Base-by-base conservation (phyloP, 37 sponge, comb jelly and placozoan genomes). In the Agelas oroides region DNA sequence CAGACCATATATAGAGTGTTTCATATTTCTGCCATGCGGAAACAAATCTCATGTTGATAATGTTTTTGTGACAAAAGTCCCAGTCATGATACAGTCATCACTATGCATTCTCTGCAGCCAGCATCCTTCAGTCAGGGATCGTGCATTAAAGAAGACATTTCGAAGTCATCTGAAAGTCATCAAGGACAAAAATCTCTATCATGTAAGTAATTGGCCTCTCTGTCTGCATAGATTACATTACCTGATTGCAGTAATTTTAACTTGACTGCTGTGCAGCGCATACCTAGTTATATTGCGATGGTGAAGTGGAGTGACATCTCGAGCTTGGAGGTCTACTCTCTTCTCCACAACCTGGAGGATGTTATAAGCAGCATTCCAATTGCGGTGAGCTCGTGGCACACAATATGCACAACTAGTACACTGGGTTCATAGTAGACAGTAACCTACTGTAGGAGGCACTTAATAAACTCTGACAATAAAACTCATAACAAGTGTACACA, bases 221-320 rank as follows among this genome's bases (percentile, higher is more conserved):
- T 46, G 46, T 46, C 6, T 46, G 46, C 46, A n/a, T n/a, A n/a
- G n/a, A n/a, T n/a, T n/a, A n/a, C n/a, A n/a, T n/a, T n/a, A n/a
- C n/a, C n/a, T n/a, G n/a, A n/a, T n/a, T n/a, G n/a, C n/a, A n/a
- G n/a, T n/a, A n/a, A n/a, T n/a, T n/a, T n/a, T 12, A 24, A 56
- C 58, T 15, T 56, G 17, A 56, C 58, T 46, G 6, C 8, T 8
- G 3, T 40, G 2, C 53, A 90, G 85, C 70, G 68, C 60, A 55
- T 92, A 0, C 92, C 88, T 23, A 31, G 72, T 19, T 78, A 86
- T 59, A 39, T 92, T 54, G 66, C 31, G 17, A 17, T 27, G 17
- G 58, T 92, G 18, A 37, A 92, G 28, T 92, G 93, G 93, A 71
- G 56, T 0, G 66, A 59, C 14, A 61, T 71, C 18, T 5, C 34